A percentile compares a stretch with the other conserved stretches of the same genome.
Conservation (phyloP, 2,888 invertebrate genomes). For the Plagiodera versicolora region DNA sequence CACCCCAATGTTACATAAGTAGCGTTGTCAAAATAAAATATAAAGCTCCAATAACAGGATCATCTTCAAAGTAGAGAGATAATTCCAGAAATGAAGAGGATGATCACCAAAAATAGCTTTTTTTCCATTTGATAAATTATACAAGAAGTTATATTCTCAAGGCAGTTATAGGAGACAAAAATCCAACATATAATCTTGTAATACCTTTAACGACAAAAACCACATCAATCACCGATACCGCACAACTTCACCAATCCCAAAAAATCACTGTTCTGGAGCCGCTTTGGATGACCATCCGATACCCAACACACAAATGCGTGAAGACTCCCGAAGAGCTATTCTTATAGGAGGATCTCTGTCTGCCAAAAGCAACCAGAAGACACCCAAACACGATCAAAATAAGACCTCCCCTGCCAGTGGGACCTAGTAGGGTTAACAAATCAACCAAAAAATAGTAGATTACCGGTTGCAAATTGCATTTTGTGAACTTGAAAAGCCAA, state of each 20-base stretch:
- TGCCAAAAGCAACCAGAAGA: constrained; percentile 18
- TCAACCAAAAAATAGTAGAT: constrained; percentile 12
- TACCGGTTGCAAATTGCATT: constrained; percentile 24
- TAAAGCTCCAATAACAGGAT: no score
- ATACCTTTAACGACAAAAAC: background rate
- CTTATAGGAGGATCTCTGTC: constrained; percentile 39
- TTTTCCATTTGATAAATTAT: no score
- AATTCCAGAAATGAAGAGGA: no score
- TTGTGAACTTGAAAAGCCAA: constrained; percentile 42
- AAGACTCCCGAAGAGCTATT: constrained; percentile 36
- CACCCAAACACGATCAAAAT: constrained; percentile 21
- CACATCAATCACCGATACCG: background rate
- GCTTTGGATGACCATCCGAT: constrained; percentile 31
- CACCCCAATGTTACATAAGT: no score
- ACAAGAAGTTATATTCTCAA: no score
- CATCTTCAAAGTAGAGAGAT: no score
- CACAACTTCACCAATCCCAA: background rate
- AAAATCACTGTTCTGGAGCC: constrained; percentile 14
- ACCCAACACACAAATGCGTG: constrained; percentile 39
- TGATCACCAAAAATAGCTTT: no score
- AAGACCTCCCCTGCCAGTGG: constrained; percentile 20
- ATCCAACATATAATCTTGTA: no score
- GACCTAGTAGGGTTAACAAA: constrained; percentile 11
- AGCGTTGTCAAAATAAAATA: no score
- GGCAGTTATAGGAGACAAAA: no score